Conservation (phyloP, 1,140 invertebrate genomes). For the Scaptodrosophila lebanonensis region DNA sequence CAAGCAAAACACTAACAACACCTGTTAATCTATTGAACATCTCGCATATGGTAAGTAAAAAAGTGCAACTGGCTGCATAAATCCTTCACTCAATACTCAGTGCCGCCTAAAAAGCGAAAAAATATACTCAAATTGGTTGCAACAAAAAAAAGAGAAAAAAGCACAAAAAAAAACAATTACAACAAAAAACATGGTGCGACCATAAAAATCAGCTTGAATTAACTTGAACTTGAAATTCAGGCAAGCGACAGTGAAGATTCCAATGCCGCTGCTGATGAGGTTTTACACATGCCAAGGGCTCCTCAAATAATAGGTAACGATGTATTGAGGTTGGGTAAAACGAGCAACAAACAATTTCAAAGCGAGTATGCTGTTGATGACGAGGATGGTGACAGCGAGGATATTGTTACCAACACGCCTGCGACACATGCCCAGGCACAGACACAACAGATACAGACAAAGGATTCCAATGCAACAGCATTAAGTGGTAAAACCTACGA, state of each 20-base stretch:
- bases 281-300: not conserved
- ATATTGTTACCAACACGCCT: not conserved
- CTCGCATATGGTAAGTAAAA: constrained; percentile 60
- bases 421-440: not conserved
- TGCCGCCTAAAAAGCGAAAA: constrained; percentile 27
- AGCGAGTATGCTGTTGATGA: constrained; percentile 14
- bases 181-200: constrained; percentile 2
- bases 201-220: constrained; percentile 31
- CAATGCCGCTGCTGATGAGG: constrained; percentile 31
- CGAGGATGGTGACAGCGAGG: not conserved
- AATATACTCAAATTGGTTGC: constrained; percentile 20
- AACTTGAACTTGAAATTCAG: constrained; percentile 68
- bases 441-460: constrained; percentile 2
- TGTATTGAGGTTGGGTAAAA: constrained; percentile 48
- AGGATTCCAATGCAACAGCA: constrained; percentile 25
- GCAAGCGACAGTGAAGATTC: constrained; percentile 71
- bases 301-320: constrained; percentile 60
- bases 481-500: constrained; percentile 74
- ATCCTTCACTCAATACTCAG: constrained; percentile 18
- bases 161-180: constrained; percentile 1
- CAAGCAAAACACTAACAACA: constrained; percentile 70
- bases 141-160: constrained; percentile 18
- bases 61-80: constrained; percentile 23
- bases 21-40: constrained; percentile 69
- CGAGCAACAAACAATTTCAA: constrained; percentile 10